Evolutionary conservation across 2,888 invertebrate genomes (phyloP).

Genomic region (Macrosiphum euphorbiae): DNA sequence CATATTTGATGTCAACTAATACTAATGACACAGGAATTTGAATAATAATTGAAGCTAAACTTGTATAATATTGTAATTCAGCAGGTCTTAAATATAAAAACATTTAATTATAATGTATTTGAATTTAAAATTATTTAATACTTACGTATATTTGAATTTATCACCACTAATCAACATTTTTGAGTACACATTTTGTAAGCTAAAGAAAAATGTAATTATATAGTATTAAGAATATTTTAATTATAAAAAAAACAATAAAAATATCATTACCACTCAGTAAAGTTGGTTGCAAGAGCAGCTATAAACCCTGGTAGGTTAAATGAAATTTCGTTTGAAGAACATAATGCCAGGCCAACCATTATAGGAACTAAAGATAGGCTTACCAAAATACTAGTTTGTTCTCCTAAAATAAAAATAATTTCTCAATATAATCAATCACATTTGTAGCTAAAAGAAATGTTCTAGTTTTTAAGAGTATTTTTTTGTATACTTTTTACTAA

Average conservation of each 20-base stretch:
- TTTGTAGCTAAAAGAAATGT: background rate
- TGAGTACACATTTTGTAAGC: conserved; percentile 84
- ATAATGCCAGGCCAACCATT: conserved; percentile 82
- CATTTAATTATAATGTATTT: conserved; percentile 15
- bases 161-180: conserved; percentile 83
- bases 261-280: conserved; percentile 77
- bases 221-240: background rate
- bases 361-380: conserved; percentile 82
- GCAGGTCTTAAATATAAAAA: conserved; percentile 75
- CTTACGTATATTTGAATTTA: conserved; percentile 81
- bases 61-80: conserved; percentile 84
- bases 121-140: conserved; percentile 67
- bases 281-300: conserved; percentile 83
- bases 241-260: conserved; percentile 45
- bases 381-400: conserved; percentile 78
- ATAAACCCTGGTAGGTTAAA: conserved; percentile 81
- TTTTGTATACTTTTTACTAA: background rate
- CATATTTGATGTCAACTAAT: conserved; percentile 76
- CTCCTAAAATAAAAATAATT: conserved; percentile 71
- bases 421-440: background rate
- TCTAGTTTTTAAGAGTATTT: background rate
- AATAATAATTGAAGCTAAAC: conserved; percentile 79
- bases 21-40: conserved; percentile 80
- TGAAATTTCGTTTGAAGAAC: conserved; percentile 83
- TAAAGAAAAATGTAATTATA: conserved; percentile 69